Evolutionary conservation across 2,888 invertebrate genomes (phyloP).

Genomic region (Drosophila nigritarsus): DNA sequence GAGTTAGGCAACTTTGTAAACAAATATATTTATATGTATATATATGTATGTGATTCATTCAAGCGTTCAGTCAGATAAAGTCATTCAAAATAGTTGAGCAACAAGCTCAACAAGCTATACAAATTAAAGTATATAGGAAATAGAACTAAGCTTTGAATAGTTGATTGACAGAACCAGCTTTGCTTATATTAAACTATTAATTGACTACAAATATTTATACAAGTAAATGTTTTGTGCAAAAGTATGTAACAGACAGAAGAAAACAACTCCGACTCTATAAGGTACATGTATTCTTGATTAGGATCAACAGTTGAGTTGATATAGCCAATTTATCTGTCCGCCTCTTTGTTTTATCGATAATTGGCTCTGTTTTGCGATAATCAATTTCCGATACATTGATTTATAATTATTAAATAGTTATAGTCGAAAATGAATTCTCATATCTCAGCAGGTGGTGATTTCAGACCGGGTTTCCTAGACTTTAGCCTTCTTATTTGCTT

Average conservation of each 20-base stretch:
- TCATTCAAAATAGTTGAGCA: background rate
- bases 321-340: background rate
- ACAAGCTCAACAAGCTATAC: background rate
- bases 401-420: background rate
- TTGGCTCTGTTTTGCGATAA: background rate
- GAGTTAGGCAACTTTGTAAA: conserved; percentile 44
- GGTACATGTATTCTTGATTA: background rate
- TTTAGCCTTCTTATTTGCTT: background rate
- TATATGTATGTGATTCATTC: conserved; percentile 35
- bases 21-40: background rate
- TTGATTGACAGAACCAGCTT: background rate
- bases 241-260: background rate
- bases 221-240: background rate
- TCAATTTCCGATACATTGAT: background rate
- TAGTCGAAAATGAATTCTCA: background rate
- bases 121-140: background rate
- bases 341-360: rapidly evolving
- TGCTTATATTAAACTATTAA: background rate
- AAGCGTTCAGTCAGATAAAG: conserved; percentile 34
- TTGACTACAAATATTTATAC: background rate
- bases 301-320: background rate
- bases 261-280: background rate
- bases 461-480: background rate
- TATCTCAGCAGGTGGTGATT: background rate
- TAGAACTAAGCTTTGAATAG: background rate